These are phyloP conservation scores for Glandiceps talaboti DNA, from an alignment of 53 echinoderm and acorn worm genomes.

Conservation along the genomic window DNA sequence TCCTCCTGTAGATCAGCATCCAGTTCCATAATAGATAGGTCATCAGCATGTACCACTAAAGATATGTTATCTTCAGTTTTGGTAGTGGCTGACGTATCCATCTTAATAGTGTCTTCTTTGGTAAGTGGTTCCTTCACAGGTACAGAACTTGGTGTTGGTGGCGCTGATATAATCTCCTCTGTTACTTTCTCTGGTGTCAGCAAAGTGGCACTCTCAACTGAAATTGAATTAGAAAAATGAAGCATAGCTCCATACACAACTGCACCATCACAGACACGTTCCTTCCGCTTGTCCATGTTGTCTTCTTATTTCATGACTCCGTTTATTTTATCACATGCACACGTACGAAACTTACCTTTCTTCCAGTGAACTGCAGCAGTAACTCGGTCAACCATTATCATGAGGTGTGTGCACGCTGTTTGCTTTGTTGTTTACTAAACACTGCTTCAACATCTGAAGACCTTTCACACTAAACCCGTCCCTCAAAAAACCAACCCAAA, in stretches of 20 bases:
- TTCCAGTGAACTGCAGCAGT: too few species aligned
- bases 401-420: too few species aligned
- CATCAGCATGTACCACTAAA: constrained; percentile 91
- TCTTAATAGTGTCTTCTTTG: constrained; percentile 7
- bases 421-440: too few species aligned
- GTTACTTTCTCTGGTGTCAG: constrained; percentile 8
- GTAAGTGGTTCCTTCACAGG: constrained; percentile 1
- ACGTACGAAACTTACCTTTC: too few species aligned
- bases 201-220: constrained; percentile 38
- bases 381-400: too few species aligned
- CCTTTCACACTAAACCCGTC: too few species aligned
- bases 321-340: too few species aligned
- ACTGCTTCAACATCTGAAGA: too few species aligned
- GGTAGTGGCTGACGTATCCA: constrained; percentile 18
- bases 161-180: constrained; percentile 11
- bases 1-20: constrained; percentile 43
- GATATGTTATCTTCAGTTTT: constrained; percentile 73
- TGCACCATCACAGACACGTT: too few species aligned
- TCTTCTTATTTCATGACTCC: too few species aligned
- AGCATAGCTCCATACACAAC: neutral
- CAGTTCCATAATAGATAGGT: constrained; percentile 76
- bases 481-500: too few species aligned
- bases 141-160: constrained; percentile 22
- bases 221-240: constrained; percentile 27
- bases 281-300: neutral